Base-by-base conservation (phyloP, 1,140 invertebrate species). In the Sarcophaga bullata region DNA sequence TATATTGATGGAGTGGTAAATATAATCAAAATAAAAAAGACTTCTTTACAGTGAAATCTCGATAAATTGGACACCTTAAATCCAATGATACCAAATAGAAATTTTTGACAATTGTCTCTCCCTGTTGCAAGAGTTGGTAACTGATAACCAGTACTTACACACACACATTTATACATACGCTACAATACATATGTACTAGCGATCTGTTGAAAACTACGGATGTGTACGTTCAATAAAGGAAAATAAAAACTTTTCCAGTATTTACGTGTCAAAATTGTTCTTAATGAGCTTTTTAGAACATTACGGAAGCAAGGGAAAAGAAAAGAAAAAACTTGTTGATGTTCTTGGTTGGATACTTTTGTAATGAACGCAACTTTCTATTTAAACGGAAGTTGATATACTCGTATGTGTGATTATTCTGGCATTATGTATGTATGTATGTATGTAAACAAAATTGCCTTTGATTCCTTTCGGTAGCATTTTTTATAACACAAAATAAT, bases 201-300 rank as follows among this genome's bases (percentile, higher is more conserved):
- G 15, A 68, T 68, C 62, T 25, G 37, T 19, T 7, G 17, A 7
- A 19, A 72, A 19, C 25, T 72, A 72, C 7, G 37, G n/a, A 48
- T 3, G 13, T 76, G 11, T 76, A 15, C 48, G 73, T 76, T 15
- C n/a, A 48, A 47, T 49, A 7, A 48, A 76, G 73, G 46, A 76
- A 76, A 48, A 48, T 48, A 8, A 76, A 49, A 76, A 76, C 13
- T 76, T 76, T 76, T 49, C 46, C 48, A n/a, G 13, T 76, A 17
- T 76, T n/a, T 49, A 76, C 73, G 73, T 76, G 73, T 76, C 73
- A 76, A 76, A 76, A 76, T 76, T 48, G 15, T 76, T 76, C 13
- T n/a, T 76, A 76, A 76, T 76, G 73, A 76, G 73, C 73, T 48
- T 76, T 76, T 76, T 37, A 37, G 25, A 37, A 37, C 25, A 37